Evolutionary conservation across 2,797 vertebrate species (phyloP), one percentile per base, ranked within the genome.

Genomic region (Merluccius polli): DNA sequence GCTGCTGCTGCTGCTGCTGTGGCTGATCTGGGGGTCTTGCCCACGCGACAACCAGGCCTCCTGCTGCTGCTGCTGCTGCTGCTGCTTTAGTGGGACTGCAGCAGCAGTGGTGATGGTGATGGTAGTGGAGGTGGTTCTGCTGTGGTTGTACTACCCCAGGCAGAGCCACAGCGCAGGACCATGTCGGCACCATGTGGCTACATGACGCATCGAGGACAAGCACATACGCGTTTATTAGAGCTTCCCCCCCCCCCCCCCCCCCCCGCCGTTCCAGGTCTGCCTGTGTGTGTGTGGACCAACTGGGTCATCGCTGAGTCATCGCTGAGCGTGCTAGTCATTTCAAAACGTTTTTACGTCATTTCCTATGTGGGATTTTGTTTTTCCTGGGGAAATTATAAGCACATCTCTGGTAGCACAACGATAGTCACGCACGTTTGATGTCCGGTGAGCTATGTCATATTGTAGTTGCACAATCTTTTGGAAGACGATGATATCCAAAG

Each of bases 201-300:
- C 84, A 87, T 86, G 87, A 80, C 74, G 78, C 77, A 70, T 84
- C 82, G 76, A 81, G 78, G 77, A 85, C 78, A 88, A 90, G 86
- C 88, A 90, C 87, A 90, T 87, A 30, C 29, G 10, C 65, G 27
- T 68, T 31, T 29, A 59, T 73, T 84, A 87, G 86, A 77, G 78
- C 73, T 82, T 80, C 73, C 81, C 86, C 83, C 85, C 83, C 78
- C 72, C 72, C 33, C 77, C 78, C 65, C 2, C 13, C 24, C 65
- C 24, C 15, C 67, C 63, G 12, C 63, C 65, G 13, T 68, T 72
- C 78, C 71, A 68, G 65, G 65, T 68, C 27, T 15, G 24, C 65
- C 65, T 15, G 18, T 27, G 33, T 15, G 18, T 27, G 33, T n/a
- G 12, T 38, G 33, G 36, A 71, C 80, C 79, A 77, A 72, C 21